phyloP scores from a whole-genome alignment of 2,113 vertebrate species.

The Oreocharis arfaki region DNA sequence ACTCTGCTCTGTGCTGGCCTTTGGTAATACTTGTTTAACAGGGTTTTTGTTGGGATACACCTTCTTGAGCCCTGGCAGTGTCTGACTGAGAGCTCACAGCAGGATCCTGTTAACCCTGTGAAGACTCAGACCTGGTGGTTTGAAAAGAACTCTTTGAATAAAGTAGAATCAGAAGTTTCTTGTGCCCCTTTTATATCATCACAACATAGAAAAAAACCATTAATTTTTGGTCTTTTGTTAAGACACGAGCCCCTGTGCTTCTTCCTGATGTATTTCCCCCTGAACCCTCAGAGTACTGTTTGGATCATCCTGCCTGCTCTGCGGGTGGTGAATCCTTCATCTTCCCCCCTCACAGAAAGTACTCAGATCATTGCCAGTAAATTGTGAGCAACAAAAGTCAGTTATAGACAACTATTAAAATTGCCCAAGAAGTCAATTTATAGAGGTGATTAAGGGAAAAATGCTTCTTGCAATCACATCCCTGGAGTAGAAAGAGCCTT shows the following conservation, averaged over 20 bases:
- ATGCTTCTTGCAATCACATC: neutral
- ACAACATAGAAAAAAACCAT: neutral
- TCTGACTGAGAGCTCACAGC: neutral
- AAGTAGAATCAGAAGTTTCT: neutral
- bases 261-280: neutral
- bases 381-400: neutral
- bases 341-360: neutral
- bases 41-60: neutral
- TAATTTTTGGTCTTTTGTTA: neutral
- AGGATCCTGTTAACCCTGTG: accelerated
- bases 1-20: neutral
- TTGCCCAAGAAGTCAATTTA: neutral
- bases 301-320: neutral
- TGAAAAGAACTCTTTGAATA: neutral
- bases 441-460: neutral
- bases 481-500: neutral
- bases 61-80: neutral
- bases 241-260: accelerated
- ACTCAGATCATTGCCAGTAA: neutral
- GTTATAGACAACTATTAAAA: neutral
- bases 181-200: neutral
- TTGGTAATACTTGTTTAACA: neutral
- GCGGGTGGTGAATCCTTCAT: neutral
- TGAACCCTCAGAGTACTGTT: neutral
- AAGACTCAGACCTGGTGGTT: neutral